phyloP scores from a whole-genome alignment of 2,797 vertebrate species.

The Chaetophractus vellerosus region DNA sequence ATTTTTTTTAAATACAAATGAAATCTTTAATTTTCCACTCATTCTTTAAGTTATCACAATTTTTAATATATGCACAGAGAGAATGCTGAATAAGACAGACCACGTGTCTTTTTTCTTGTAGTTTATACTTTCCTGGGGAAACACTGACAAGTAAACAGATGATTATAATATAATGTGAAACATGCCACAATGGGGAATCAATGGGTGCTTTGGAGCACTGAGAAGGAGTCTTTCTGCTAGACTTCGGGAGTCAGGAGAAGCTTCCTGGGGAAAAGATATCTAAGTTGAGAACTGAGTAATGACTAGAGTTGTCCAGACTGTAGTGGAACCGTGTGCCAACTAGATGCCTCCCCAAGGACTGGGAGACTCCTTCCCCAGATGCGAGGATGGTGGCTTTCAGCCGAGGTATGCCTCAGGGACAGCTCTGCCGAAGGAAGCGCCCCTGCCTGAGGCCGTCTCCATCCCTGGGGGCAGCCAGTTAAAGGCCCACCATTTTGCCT shows the following conservation, averaged over 20 bases:
- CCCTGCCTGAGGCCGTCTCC: not conserved
- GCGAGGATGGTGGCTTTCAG: not conserved
- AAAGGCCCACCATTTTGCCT: not conserved
- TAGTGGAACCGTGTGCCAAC: not conserved
- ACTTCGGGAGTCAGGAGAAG: not conserved
- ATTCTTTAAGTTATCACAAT: constrained; percentile 49
- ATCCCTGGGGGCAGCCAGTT: not conserved
- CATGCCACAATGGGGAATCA: not conserved
- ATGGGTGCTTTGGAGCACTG: not conserved
- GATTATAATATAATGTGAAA: not conserved
- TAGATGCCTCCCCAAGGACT: not conserved
- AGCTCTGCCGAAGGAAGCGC: not conserved
- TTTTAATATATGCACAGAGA: not conserved
- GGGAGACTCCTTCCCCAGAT: not conserved
- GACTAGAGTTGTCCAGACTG: not conserved
- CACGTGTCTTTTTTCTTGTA: not conserved
- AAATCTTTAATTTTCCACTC: constrained; percentile 13
- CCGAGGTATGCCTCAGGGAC: not conserved
- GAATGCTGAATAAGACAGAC: not conserved
- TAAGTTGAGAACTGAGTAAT: not conserved
- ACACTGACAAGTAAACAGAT: not conserved
- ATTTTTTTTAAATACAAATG: not conserved
- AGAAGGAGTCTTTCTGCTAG: not conserved
- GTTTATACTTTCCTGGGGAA: constrained; percentile 27
- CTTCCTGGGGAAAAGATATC: not conserved